A percentile compares a stretch with the other conserved stretches of the same genome.
Conservation (phyloP, 2,888 invertebrate genomes). For the Dyspetes luteomarginatus region DNA sequence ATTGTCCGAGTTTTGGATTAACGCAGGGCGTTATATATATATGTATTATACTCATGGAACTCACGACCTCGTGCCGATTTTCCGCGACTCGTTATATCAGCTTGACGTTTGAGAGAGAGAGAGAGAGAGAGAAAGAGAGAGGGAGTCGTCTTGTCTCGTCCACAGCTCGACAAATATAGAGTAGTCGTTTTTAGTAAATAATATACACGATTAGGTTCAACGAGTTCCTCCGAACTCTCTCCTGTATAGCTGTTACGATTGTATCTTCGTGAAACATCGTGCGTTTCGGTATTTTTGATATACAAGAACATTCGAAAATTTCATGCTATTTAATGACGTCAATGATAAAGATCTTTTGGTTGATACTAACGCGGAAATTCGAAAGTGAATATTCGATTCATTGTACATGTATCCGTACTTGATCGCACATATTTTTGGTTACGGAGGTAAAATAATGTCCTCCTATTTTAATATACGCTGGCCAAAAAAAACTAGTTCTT, state of each 20-base stretch:
- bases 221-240: background rate
- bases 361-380: too few relatives aligned
- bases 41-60: background rate
- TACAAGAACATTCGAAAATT: too few relatives aligned
- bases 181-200: conserved; percentile 7
- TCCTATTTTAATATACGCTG: too few relatives aligned
- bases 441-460: too few relatives aligned
- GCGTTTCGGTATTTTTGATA: too few relatives aligned
- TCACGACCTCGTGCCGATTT: conserved; percentile 58
- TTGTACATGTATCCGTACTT: too few relatives aligned
- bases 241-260: background rate
- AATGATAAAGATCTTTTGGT: too few relatives aligned
- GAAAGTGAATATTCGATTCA: too few relatives aligned
- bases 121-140: conserved; percentile 11
- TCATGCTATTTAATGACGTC: too few relatives aligned
- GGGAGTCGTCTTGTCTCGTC: background rate
- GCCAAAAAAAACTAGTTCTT: too few relatives aligned
- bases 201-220: background rate
- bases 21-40: conserved; percentile 5
- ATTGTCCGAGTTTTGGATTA: conserved; percentile 27
- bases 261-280: too few relatives aligned
- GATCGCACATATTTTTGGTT: too few relatives aligned
- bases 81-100: conserved; percentile 42
- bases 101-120: conserved; percentile 13
- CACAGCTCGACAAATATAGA: background rate